phyloP scores from a whole-genome alignment of 1,140 invertebrate species.

The Schlechtendalia chinensis region DNA sequence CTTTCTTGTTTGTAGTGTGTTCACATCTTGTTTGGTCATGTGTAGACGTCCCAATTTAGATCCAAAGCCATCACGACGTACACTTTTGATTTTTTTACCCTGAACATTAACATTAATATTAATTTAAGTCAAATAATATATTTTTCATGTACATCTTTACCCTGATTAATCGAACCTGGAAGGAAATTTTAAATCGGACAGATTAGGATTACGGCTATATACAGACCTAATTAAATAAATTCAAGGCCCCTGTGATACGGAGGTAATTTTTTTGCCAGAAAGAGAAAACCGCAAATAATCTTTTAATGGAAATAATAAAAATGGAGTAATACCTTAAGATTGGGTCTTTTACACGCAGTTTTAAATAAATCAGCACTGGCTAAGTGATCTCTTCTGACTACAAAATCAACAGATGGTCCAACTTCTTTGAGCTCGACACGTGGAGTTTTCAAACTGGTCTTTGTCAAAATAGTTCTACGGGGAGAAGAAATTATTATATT shows the following conservation, averaged over 20 bases:
- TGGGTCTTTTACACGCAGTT: conserved; percentile 79
- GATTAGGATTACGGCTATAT: too few relatives aligned
- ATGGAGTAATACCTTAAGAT: conserved; percentile 58
- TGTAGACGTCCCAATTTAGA: conserved; percentile 89
- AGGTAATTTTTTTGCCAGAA: too few relatives aligned
- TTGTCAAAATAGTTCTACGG: conserved; percentile 79
- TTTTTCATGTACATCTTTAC: neutral
- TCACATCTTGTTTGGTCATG: conserved; percentile 84
- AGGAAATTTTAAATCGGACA: too few relatives aligned
- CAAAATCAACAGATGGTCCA: conserved; percentile 88
- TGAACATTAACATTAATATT: conserved; percentile 56
- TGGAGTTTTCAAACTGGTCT: conserved; percentile 83
- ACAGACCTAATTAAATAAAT: too few relatives aligned
- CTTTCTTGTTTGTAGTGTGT: conserved; percentile 85
- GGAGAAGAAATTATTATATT: conserved; percentile 49
- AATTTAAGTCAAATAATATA: conserved; percentile 29
- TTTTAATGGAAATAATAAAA: neutral
- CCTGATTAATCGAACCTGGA: too few relatives aligned
- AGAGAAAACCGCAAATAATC: too few relatives aligned
- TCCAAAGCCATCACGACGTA: conserved; percentile 81
- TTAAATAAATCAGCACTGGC: conserved; percentile 90
- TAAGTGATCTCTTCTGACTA: conserved; percentile 78
- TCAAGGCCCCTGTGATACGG: too few relatives aligned
- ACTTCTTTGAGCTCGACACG: conserved; percentile 91
- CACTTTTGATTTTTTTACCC: conserved; percentile 87